These are phyloP conservation scores for Muscina levida DNA, from an alignment of 2,888 invertebrate genomes.

Conservation along the genomic window DNA sequence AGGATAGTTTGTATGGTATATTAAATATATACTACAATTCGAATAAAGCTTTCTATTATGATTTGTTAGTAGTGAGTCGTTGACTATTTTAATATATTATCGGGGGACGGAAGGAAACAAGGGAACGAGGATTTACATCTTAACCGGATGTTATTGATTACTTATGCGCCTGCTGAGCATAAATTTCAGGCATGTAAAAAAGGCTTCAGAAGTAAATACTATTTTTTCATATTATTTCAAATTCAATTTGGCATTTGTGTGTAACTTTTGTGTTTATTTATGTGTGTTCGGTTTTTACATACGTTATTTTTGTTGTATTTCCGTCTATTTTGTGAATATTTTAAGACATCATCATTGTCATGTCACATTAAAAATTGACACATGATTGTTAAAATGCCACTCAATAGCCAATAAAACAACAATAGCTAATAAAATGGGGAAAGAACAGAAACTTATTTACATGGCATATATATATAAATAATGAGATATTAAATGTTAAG, in stretches of 20 bases:
- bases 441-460: too few species aligned
- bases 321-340: constrained; percentile 52
- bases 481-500: too few species aligned
- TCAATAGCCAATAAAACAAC: constrained; percentile 14
- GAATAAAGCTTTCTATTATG: too few species aligned
- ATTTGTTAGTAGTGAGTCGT: too few species aligned
- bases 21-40: too few species aligned
- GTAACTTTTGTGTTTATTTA: constrained; percentile 26
- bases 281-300: neutral
- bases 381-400: constrained; percentile 50
- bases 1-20: too few species aligned
- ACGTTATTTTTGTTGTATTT: constrained; percentile 40
- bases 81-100: too few species aligned
- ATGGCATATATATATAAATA: too few species aligned
- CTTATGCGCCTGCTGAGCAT: constrained; percentile 53
- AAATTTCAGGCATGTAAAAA: constrained; percentile 2
- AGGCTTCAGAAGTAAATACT: neutral
- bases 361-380: constrained; percentile 53
- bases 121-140: constrained; percentile 36
- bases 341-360: constrained; percentile 50
- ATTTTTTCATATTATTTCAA: constrained; percentile 53
- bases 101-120: too few species aligned
- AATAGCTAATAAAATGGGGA: too few species aligned
- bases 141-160: constrained; percentile 49
- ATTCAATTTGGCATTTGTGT: constrained; percentile 52